Base-by-base conservation (phyloP, 2,113 vertebrate genomes). In the Phaetusa simplex region DNA sequence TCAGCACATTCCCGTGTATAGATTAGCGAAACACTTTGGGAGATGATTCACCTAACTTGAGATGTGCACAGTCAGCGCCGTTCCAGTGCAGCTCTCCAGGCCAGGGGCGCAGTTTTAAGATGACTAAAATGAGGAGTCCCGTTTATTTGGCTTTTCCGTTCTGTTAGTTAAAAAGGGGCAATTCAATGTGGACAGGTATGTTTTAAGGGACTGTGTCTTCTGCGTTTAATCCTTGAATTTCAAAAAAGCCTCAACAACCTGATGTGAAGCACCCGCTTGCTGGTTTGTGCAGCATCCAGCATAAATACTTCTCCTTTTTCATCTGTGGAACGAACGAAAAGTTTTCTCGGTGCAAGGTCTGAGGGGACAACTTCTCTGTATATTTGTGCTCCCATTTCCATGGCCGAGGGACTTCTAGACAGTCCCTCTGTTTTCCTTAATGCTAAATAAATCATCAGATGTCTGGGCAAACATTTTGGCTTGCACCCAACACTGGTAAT, bases 341-440 rank as follows among this genome's bases (percentile, higher is more conserved):
- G 59, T 65, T 72, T 80, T 36, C 86, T 92, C 43, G 61, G 42
- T 18, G 1, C 72, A 77, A 64, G 56, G 82, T 88, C 43, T 20
- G 23, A 82, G 85, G 69, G 50, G 42, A 76, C 62, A 91, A 67
- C 36, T 83, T 58, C 49, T 81, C 84, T 88, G 24, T 94, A 59
- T 87, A 24, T 88, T 89, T 94, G 83, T 5, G 3, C 84, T 80
- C 62, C 74, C 73, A 59, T 93, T 94, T 94, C 86, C 77, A 45
- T 80, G 65, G 69, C 74, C 70, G 62, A 89, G 77, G 76, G 56
- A 76, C 89, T 95, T 94, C 56, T 80, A 97, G 95, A 90, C 82
- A 65, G 91, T 95, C 94, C 93, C 86, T 96, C 82, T 97, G 76
- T 96, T 96, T 91, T 95, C 55, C 94, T 96, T 95, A 95, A 88